Evolutionary conservation across 1,140 invertebrate species (phyloP), one percentile per base, ranked within the genome.

Genomic region (Magallana gigas): DNA sequence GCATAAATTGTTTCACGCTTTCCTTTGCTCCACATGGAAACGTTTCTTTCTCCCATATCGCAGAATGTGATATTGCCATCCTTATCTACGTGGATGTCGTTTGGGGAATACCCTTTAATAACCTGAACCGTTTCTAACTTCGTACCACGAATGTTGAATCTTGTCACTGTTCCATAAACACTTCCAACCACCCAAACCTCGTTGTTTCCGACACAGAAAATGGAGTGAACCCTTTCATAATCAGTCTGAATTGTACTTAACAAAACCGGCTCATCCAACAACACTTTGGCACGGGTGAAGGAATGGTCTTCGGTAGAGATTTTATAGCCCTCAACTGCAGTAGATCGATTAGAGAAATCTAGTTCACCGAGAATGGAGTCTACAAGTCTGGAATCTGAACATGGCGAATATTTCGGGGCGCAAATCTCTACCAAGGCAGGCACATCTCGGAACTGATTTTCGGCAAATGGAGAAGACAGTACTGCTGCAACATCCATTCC

Each of bases 181-280:
- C 23, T 76, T 36, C 68, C 68, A 29, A 76, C 68, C 68, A 29
- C 68, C 68, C 68, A 76, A 36, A 76, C 23, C 23, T 76, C 68
- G 36, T 76, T 23, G 23, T 36, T 76, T 11, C 68, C 68, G 12
- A 12, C 68, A 76, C 68, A 76, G 68, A 23, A 18, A 4, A 76
- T 76, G 8, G 23, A 29, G 8, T 76, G 68, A 76, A 76, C 8
- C 36, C 36, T 29, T 12, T 76, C 68, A 9, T 76, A 76, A 12
- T 23, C 68, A 29, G 68, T 29, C 8, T 76, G 18, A 76, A 76
- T 14, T 76, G 68, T 9, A 36, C 68, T 76, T 29, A 76, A 76
- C 23, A 76, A 76, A 11, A 4, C 9, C 0, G 23, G 68, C 23
- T 76, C 23, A 6, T 23, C 23, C 29, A 76, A 76, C 12, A 76